Evolutionary conservation across 2,888 invertebrate genomes (phyloP).

Genomic region (Reticulitermes lucifugus): DNA sequence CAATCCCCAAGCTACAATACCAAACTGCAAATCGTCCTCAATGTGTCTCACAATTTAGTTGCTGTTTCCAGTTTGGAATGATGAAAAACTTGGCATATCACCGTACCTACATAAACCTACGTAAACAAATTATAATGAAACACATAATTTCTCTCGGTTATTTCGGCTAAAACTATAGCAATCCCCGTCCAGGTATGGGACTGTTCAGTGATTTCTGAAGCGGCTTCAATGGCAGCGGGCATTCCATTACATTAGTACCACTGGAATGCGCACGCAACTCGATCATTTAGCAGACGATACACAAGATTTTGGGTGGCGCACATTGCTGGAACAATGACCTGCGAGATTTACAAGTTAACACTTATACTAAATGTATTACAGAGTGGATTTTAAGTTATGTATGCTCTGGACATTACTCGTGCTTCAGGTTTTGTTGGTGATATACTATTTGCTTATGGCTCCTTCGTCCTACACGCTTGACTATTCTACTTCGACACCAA

Average conservation of each 20-base stretch:
- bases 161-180: too few relatives aligned
- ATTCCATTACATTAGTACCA: background rate
- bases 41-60: too few relatives aligned
- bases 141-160: too few relatives aligned
- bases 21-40: too few relatives aligned
- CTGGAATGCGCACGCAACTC: slow-evolving; percentile 4
- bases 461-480: slow-evolving; percentile 45
- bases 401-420: slow-evolving; percentile 61
- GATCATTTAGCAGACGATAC: slow-evolving; percentile 18
- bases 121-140: too few relatives aligned
- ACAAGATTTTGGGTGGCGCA: slow-evolving; percentile 6
- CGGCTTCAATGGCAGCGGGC: background rate
- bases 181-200: too few relatives aligned
- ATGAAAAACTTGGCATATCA: too few relatives aligned
- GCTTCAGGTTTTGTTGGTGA: slow-evolving; percentile 60
- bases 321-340: slow-evolving; percentile 30
- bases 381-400: slow-evolving; percentile 59
- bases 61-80: too few relatives aligned
- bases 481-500: slow-evolving; percentile 48
- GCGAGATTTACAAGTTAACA: background rate
- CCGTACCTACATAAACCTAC: too few relatives aligned
- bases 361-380: slow-evolving; percentile 33
- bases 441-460: slow-evolving; percentile 59
- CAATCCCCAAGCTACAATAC: too few relatives aligned
- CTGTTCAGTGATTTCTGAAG: too few relatives aligned